A percentile compares a stretch with the other conserved stretches of the same genome.
phyloP scores from a whole-genome alignment of 2,888 invertebrate genomes.

The Acrocyrtus sp. region DNA sequence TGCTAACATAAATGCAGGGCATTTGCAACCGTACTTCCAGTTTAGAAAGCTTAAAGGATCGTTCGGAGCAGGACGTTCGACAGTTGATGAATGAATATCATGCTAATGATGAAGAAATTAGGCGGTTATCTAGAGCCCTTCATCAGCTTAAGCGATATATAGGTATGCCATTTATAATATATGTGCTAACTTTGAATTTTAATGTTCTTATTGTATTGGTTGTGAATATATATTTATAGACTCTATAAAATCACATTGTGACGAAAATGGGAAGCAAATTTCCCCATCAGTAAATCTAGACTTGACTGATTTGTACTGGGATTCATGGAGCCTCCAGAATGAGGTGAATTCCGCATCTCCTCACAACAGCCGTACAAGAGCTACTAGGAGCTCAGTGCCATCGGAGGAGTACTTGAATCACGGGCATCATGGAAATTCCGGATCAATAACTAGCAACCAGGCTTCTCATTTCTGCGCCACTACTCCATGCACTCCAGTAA shows the following conservation, averaged over 20 bases:
- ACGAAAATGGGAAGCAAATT: conserved; percentile 38
- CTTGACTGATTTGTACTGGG: conserved; percentile 79
- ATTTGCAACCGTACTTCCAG: conserved; percentile 78
- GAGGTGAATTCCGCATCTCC: conserved; percentile 66
- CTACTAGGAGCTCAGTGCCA: conserved; percentile 71
- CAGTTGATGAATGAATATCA: conserved; percentile 75
- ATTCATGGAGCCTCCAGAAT: conserved; percentile 85
- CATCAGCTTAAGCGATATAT: conserved; percentile 86
- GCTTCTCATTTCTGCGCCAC: conserved; percentile 58
- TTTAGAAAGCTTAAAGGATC: conserved; percentile 84
- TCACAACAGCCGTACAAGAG: conserved; percentile 66
- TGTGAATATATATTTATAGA: not conserved
- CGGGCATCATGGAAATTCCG: conserved; percentile 32
- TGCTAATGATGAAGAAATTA: conserved; percentile 82
- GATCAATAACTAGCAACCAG: conserved; percentile 26
- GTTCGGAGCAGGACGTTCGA: conserved; percentile 83
- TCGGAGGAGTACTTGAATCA: conserved; percentile 69
- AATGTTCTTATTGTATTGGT: not conserved
- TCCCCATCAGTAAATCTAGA: conserved; percentile 44
- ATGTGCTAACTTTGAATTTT: not conserved
- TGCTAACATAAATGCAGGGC: no score
- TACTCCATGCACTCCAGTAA: conserved; percentile 61
- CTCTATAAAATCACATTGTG: conserved; percentile 25
- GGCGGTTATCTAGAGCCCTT: conserved; percentile 83
- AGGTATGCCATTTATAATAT: conserved; percentile 69